phyloP scores from a whole-genome alignment of 2,888 invertebrate genomes.

The Beris chalybata region DNA sequence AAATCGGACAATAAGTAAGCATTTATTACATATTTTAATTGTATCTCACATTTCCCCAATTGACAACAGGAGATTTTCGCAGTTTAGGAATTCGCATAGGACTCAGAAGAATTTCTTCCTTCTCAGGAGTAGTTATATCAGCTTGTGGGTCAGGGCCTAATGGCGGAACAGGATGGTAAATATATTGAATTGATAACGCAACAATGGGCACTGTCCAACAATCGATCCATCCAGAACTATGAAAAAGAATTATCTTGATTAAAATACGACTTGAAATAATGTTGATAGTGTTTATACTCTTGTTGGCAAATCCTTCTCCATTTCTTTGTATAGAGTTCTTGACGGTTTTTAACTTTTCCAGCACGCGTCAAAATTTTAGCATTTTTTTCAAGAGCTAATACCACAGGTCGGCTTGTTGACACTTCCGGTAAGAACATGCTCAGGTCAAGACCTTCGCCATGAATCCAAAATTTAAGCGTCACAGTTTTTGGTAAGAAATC shows the following conservation, averaged over 20 bases:
- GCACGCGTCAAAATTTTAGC: constrained; percentile 82
- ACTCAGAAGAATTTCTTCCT: constrained; percentile 87
- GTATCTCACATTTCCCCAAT: constrained; percentile 60
- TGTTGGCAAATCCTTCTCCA: constrained; percentile 82
- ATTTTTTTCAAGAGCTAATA: constrained; percentile 83
- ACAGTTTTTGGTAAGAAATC: constrained; percentile 92
- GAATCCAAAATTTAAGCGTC: constrained; percentile 89
- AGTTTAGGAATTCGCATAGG: constrained; percentile 88
- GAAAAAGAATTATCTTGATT: constrained; percentile 29
- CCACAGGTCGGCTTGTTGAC: constrained; percentile 80
- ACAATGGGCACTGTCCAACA: constrained; percentile 96
- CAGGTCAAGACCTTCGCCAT: constrained; percentile 92
- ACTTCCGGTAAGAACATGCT: constrained; percentile 89
- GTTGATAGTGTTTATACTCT: constrained; percentile 52
- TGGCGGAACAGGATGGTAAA: constrained; percentile 90
- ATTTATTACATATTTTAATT: not conserved
- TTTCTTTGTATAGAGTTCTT: constrained; percentile 62
- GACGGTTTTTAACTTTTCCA: constrained; percentile 62
- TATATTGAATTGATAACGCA: constrained; percentile 86
- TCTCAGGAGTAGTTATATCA: constrained; percentile 90
- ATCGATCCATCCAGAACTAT: constrained; percentile 82
- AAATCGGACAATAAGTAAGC: constrained; percentile 28
- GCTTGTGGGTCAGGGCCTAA: constrained; percentile 86
- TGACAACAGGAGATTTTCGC: constrained; percentile 70
- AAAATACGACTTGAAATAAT: not conserved